A percentile compares a stretch with the other conserved stretches of the same genome.
These are phyloP conservation scores for Mesaphorura yosii DNA, from an alignment of 1,140 invertebrate species.

Conservation along the genomic window DNA sequence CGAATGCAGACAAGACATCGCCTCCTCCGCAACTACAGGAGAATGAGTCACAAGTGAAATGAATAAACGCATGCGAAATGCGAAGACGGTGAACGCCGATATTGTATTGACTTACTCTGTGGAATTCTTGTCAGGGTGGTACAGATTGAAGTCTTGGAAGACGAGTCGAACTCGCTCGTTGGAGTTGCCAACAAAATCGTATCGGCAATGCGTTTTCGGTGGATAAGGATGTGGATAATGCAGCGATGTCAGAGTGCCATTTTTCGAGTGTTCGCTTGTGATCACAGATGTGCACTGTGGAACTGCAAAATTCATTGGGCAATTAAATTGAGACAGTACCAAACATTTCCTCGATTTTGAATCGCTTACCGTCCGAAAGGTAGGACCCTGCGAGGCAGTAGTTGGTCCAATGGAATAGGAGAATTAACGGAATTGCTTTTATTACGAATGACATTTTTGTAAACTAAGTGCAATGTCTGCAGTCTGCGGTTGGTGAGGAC, in stretches of 20 bases:
- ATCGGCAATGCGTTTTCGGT: constrained; percentile 59
- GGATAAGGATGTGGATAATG: constrained; percentile 51
- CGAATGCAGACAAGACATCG: constrained; percentile 64
- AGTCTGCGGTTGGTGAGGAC: no score
- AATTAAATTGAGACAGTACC: not conserved
- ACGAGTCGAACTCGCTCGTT: constrained; percentile 58
- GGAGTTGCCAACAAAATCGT: constrained; percentile 67
- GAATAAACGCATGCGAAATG: not conserved
- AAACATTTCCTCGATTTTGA: no score
- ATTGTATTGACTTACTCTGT: constrained; percentile 14
- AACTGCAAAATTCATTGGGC: constrained; percentile 12
- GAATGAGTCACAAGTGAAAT: not conserved
- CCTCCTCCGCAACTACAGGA: constrained; percentile 53
- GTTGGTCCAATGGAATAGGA: not conserved
- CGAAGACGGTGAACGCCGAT: no score
- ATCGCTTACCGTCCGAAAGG: constrained; percentile 2
- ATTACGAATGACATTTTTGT: not conserved
- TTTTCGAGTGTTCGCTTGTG: constrained; percentile 64
- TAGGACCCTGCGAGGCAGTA: constrained; percentile 2
- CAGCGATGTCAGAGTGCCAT: constrained; percentile 64
- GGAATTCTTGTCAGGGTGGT: constrained; percentile 39
- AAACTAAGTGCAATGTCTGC: no score
- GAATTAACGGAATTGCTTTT: not conserved
- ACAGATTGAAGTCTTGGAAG: constrained; percentile 60
- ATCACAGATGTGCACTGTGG: constrained; percentile 55